Evolutionary conservation across 2,113 vertebrate genomes (phyloP).

Genomic region (Heterochromis multidens): DNA sequence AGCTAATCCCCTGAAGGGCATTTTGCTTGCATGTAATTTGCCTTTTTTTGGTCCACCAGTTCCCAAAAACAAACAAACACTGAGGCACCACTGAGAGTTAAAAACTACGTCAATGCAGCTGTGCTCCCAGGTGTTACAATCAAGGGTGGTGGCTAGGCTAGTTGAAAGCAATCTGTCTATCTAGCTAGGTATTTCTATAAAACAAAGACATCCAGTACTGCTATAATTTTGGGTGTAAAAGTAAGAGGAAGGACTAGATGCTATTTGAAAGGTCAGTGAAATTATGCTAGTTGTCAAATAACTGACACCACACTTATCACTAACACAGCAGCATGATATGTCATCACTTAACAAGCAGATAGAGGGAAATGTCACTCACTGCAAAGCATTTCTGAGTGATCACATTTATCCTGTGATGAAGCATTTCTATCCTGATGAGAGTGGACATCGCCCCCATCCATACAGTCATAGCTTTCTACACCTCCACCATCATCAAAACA

Average conservation of each 20-base stretch:
- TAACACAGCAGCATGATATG: not conserved
- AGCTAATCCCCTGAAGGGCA: too few relatives aligned
- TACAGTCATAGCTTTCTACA: not conserved
- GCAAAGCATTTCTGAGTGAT: not conserved
- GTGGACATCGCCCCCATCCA: not conserved
- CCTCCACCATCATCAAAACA: not conserved
- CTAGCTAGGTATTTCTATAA: too few relatives aligned
- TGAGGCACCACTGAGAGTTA: too few relatives aligned
- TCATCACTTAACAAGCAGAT: not conserved
- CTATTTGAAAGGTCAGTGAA: not conserved
- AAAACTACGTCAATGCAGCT: too few relatives aligned
- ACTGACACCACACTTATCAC: too few relatives aligned
- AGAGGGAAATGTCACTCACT: not conserved
- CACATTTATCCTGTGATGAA: not conserved
- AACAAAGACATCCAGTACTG: too few relatives aligned
- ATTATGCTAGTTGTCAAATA: too few relatives aligned
- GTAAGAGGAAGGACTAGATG: not conserved
- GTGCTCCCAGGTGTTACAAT: too few relatives aligned
- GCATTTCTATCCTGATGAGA: not conserved
- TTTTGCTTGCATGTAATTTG: not conserved
- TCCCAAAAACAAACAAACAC: too few relatives aligned
- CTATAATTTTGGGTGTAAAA: too few relatives aligned
- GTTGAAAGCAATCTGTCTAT: too few relatives aligned
- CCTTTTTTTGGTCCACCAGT: not conserved
- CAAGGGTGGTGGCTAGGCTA: too few relatives aligned